These are phyloP conservation scores for Metaphire vulgaris DNA, from an alignment of 1,140 invertebrate species.

Conservation along the genomic window DNA sequence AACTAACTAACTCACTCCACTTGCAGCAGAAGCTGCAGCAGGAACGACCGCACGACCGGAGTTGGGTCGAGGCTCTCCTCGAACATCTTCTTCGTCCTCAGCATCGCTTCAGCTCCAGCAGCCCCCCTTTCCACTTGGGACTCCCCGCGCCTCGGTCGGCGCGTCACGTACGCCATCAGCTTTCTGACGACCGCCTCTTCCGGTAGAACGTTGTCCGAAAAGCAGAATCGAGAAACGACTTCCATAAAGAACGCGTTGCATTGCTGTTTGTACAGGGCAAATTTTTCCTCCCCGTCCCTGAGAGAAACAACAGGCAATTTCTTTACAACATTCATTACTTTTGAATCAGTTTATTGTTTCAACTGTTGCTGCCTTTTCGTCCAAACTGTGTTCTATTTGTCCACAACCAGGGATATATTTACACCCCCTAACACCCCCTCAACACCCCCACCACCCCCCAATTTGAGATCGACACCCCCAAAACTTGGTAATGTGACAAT, in stretches of 20 bases:
- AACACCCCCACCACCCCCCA: too few species aligned
- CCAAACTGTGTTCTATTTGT: too few species aligned
- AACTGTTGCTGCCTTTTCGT: too few species aligned
- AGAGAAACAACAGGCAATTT: too few species aligned
- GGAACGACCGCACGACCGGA: constrained; percentile 41
- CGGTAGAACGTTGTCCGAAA: constrained; percentile 36
- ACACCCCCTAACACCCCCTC: too few species aligned
- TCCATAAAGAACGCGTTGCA: constrained; percentile 44
- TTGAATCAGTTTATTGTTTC: too few species aligned
- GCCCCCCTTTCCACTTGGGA: neutral
- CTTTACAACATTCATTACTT: too few species aligned
- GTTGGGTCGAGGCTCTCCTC: constrained; percentile 40
- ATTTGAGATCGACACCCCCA: too few species aligned
- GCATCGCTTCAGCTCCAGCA: neutral
- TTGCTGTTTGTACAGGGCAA: constrained; percentile 32
- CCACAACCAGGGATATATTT: too few species aligned
- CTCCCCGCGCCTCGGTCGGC: constrained; percentile 9
- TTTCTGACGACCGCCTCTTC: constrained; percentile 35
- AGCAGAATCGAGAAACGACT: constrained; percentile 41
- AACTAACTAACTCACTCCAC: constrained; percentile 35
- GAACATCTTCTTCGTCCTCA: constrained; percentile 31
- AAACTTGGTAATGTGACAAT: too few species aligned
- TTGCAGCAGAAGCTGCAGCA: constrained; percentile 40
- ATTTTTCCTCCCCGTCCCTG: constrained; percentile 16
- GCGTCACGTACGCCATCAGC: constrained; percentile 38